A percentile compares a stretch with the other conserved stretches of the same genome.
Conservation (phyloP, 53 echinoderm and acorn worm species). For the Temnopleurus reevesii region DNA sequence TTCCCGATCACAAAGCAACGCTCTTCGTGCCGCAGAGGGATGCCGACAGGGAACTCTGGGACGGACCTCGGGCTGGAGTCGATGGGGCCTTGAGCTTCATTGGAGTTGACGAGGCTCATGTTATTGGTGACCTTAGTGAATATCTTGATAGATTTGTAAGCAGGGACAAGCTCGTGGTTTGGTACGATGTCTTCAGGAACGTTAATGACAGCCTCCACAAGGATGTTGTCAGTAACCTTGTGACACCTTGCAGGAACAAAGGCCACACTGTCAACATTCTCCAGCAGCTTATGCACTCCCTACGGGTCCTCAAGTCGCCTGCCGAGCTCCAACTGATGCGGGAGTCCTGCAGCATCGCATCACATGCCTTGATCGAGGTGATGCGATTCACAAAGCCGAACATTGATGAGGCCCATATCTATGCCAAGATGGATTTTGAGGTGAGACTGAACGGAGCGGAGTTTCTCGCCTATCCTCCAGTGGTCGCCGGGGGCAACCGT, state of each 20-base stretch:
- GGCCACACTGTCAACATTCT: constrained; percentile 90
- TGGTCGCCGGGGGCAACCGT: constrained; percentile 94
- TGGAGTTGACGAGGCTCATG: constrained; percentile 80
- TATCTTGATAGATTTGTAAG: constrained; percentile 62
- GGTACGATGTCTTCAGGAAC: constrained; percentile 92
- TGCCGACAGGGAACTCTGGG: constrained; percentile 94
- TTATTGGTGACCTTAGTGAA: constrained; percentile 70
- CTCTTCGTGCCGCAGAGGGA: constrained; percentile 89
- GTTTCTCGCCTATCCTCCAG: constrained; percentile 95
- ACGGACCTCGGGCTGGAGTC: constrained; percentile 87
- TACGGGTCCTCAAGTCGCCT: constrained; percentile 86
- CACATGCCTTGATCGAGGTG: constrained; percentile 78
- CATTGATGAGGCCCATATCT: constrained; percentile 81
- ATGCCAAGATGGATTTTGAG: constrained; percentile 86
- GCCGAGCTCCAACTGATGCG: constrained; percentile 78
- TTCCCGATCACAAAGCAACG: constrained; percentile 85
- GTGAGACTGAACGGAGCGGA: constrained; percentile 82
- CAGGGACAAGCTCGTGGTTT: constrained; percentile 67
- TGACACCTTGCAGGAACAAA: constrained; percentile 74
- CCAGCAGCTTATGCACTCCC: constrained; percentile 77
- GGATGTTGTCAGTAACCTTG: constrained; percentile 73
- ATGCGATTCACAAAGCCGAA: constrained; percentile 85
- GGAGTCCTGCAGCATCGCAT: constrained; percentile 77
- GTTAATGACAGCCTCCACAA: constrained; percentile 69
- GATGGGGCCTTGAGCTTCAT: constrained; percentile 90